These are phyloP conservation scores for Calyptommatus sinebrachiatus DNA, from an alignment of 2,113 vertebrate species.

Conservation along the genomic window DNA sequence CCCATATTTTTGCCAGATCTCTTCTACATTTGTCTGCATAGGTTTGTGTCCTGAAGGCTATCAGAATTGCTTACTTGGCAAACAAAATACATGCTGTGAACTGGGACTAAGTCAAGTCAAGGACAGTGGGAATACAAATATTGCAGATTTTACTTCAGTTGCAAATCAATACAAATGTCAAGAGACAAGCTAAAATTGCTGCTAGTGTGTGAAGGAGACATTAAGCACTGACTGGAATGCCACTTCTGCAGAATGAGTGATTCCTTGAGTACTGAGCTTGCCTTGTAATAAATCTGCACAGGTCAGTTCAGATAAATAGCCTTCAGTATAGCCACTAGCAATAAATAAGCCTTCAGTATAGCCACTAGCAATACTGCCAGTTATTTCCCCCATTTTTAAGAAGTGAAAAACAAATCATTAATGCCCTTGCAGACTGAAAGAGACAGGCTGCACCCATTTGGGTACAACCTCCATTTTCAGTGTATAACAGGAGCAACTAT, in stretches of 20 bases:
- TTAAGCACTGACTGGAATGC: conserved; percentile 21
- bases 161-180: conserved; percentile 1
- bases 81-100: neutral
- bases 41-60: neutral
- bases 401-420: neutral
- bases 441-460: neutral
- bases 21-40: neutral
- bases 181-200: conserved; percentile 28
- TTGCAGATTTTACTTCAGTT: conserved; percentile 16
- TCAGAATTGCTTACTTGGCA: neutral
- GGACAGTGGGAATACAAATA: neutral
- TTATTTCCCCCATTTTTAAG: neutral
- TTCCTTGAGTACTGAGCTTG: conserved; percentile 20
- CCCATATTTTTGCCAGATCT: neutral
- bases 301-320: conserved; percentile 24
- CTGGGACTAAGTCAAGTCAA: conserved; percentile 15
- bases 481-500: neutral
- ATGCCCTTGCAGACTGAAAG: neutral
- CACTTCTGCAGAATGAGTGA: conserved; percentile 29
- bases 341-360: conserved; percentile 25
- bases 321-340: neutral
- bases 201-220: conserved; percentile 5
- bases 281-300: conserved; percentile 4
- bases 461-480: neutral
- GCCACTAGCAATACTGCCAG: neutral